Base-by-base conservation (phyloP, 1,140 invertebrate species). In the Chironomus tepperi region DNA sequence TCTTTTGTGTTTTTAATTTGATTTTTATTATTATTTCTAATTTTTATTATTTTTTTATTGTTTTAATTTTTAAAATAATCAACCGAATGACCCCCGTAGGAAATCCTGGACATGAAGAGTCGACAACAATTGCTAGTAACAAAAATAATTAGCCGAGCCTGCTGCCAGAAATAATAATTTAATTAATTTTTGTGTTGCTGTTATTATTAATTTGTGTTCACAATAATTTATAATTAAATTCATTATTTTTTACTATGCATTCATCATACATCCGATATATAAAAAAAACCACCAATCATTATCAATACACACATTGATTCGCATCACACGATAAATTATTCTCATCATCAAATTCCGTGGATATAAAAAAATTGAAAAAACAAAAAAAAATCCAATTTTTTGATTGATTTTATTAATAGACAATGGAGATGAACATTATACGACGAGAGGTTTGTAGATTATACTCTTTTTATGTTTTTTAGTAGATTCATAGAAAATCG, bases 331-430 rank as follows among this genome's bases (percentile, higher is more conserved):
- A 15, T 16, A 47, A 57, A n/a, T 57, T 57, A n/a, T 57, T 57
- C 5, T 15, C 12, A 57, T 57, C 47, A 57, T 57, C 8, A 57
- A 57, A 10, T 3, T 3, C 8, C 12, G 12, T 57, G 47, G 47
- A 57, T n/a, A 12, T 15, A 57, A 34, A 57, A 57, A 57, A 57
- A 12, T 47, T 1, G 3, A 57, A 57, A 57, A 12, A 47, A 47
- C 43, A 47, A 57, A 8, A 57, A 57, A 57, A 34, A 34, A 34
- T 34, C 47, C n/a, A 57, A n/a, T 57, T 57, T 47, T 57, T 57
- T 57, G 47, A 57, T 57, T 57, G 47, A 57, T 57, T 57, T 57
- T 57, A 57, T 57, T 57, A 57, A 57, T 57, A 57, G 47, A 57
- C 47, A 57, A 57, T 57, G 47, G 47, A 57, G 47, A 57, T 12